Percentiles rank a stretch among this genome's conserved stretches.
These are phyloP conservation scores for Rhinella marina DNA, from an alignment of 2,797 vertebrate genomes.

Conservation along the genomic window DNA sequence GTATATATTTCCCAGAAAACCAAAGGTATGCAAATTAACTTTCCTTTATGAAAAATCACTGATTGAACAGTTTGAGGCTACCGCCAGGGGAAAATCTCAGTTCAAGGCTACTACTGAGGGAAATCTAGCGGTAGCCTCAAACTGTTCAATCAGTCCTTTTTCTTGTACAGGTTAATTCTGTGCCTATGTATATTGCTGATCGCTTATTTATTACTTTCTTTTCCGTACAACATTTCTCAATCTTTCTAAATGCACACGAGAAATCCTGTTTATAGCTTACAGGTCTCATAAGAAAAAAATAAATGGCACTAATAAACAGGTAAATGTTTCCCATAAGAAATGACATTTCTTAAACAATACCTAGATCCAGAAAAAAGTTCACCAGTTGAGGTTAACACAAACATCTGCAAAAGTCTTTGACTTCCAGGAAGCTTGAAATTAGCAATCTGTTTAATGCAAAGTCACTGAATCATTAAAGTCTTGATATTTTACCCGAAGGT, in stretches of 20 bases:
- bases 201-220: not conserved
- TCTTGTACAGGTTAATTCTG: not conserved
- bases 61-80: too few relatives aligned
- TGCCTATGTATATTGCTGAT: not conserved
- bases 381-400: slow-evolving; percentile 22
- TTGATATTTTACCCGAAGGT: slow-evolving; percentile 24
- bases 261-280: slow-evolving; percentile 9
- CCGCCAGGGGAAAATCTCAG: too few relatives aligned
- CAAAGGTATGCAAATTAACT: too few relatives aligned
- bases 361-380: slow-evolving; percentile 24
- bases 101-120: too few relatives aligned
- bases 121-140: too few relatives aligned
- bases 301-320: slow-evolving; percentile 15
- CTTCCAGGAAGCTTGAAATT: slow-evolving; percentile 36
- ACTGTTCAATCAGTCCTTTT: too few relatives aligned
- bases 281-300: slow-evolving; percentile 25
- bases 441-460: slow-evolving; percentile 28
- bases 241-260: not conserved
- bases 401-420: slow-evolving; percentile 38
- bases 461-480: slow-evolving; percentile 31
- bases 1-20: too few relatives aligned
- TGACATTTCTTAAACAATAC: slow-evolving; percentile 37
- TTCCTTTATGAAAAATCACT: too few relatives aligned
- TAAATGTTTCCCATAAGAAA: slow-evolving; percentile 28
- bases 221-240: not conserved